Conservation (phyloP, 2,888 invertebrate species). For the Synanthedon vespiformis region DNA sequence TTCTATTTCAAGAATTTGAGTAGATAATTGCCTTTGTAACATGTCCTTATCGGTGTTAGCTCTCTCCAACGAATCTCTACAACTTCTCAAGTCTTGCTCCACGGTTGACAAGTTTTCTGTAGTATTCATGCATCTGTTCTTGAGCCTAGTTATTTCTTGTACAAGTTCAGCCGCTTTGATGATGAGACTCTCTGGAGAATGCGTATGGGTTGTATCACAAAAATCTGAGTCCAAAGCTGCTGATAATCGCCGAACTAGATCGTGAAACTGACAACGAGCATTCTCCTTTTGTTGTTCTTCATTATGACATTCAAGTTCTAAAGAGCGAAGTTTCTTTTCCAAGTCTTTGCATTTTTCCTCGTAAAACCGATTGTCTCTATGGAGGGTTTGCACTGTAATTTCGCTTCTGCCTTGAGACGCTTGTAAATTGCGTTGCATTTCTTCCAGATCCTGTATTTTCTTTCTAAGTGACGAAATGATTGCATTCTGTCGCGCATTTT, state of each 20-base stretch:
- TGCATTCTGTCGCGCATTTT: slow-evolving; percentile 85
- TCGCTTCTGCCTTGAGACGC: slow-evolving; percentile 74
- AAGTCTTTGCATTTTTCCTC: slow-evolving; percentile 84
- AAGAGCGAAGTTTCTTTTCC: slow-evolving; percentile 77
- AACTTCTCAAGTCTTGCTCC: slow-evolving; percentile 76
- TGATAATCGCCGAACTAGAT: slow-evolving; percentile 78
- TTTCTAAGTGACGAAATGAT: slow-evolving; percentile 83
- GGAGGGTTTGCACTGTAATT: slow-evolving; percentile 78
- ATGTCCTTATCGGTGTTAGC: slow-evolving; percentile 78
- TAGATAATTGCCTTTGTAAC: slow-evolving; percentile 78
- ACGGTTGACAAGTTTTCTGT: slow-evolving; percentile 72
- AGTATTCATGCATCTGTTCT: slow-evolving; percentile 71
- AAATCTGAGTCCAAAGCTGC: slow-evolving; percentile 79
- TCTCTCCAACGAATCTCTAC: slow-evolving; percentile 75
- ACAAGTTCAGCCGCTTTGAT: slow-evolving; percentile 83
- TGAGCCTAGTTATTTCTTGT: slow-evolving; percentile 76
- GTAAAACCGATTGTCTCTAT: slow-evolving; percentile 77
- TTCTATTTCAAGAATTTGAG: slow-evolving; percentile 78
- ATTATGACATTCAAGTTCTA: slow-evolving; percentile 78
- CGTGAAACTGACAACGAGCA: slow-evolving; percentile 75
- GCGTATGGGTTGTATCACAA: slow-evolving; percentile 73
- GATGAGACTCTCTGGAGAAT: slow-evolving; percentile 78
- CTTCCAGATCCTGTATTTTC: slow-evolving; percentile 83
- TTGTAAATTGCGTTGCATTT: slow-evolving; percentile 79
- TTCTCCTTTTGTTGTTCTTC: slow-evolving; percentile 84